phyloP scores from a whole-genome alignment of 1,140 invertebrate species.

The Leptinotarsa texana region DNA sequence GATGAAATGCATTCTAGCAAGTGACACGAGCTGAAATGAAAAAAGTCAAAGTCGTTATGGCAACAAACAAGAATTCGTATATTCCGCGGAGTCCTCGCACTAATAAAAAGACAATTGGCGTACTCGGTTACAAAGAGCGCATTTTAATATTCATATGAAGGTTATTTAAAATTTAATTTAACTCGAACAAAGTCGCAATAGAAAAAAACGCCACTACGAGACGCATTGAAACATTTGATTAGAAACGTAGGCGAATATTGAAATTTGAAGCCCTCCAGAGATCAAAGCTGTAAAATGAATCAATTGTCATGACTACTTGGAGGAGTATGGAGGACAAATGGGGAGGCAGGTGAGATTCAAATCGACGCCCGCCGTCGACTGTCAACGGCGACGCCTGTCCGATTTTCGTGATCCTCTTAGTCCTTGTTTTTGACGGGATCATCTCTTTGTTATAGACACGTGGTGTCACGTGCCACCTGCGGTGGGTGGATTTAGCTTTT shows the following conservation, averaged over 20 bases:
- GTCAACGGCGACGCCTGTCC: conserved; percentile 12
- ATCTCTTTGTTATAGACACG: conserved; percentile 48
- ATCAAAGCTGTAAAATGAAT: conserved; percentile 18
- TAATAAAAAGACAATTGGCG: background rate
- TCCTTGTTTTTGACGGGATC: conserved; percentile 29
- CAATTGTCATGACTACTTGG: conserved; percentile 24
- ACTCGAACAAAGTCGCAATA: background rate
- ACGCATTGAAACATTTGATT: background rate
- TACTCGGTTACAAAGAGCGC: background rate
- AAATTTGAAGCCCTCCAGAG: conserved; percentile 1
- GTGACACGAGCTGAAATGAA: background rate
- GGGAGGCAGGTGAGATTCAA: conserved; percentile 17
- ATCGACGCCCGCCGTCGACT: conserved; percentile 8
- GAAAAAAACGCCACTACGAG: background rate
- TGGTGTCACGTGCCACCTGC: conserved; percentile 45
- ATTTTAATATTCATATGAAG: conserved; percentile 4
- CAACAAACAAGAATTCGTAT: background rate
- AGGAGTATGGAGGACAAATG: background rate
- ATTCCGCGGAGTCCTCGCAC: background rate
- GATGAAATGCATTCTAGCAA: too few species aligned
- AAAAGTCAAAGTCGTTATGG: background rate
- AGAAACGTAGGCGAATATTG: conserved; percentile 1
- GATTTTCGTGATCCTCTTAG: conserved; percentile 20
- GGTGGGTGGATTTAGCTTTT: conserved; percentile 27
- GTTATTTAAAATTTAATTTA: conserved; percentile 4